Evolutionary conservation across 2,797 vertebrate species (phyloP), one percentile per base, ranked within the genome.

Genomic region (Protosalanx chinensis): DNA sequence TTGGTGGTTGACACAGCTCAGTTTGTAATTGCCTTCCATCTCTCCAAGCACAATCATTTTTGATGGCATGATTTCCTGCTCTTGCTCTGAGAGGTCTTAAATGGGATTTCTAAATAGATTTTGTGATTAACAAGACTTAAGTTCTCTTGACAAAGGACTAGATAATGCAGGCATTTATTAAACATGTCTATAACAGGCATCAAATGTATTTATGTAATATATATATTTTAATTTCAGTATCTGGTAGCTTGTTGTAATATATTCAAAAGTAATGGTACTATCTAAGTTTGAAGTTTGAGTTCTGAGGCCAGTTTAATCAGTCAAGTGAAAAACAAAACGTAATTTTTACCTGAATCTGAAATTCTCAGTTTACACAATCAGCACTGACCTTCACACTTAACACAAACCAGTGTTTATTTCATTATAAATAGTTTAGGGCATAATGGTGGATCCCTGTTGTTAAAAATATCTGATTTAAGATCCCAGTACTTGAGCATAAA

Each of bases 41-140:
- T 56, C 51, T 56, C 51, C 51, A 56, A 56, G 41, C 41, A 46
- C 41, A 46, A 56, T 56, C 51, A 46, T 46, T 56, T 56, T 56
- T 56, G 15, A 56, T 56, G 18, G 51, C 51, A n/a, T 56, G 15
- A 56, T 56, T 56, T 56, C 51, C 51, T 56, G 18, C 51, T 46
- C 41, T 56, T 56, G 15, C 51, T 56, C 41, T 46, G 41, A 46
- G 41, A 56, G 51, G 51, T 56, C 51, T 56, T 56, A 56, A 56
- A 56, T 56, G 15, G 18, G 18, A 16, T 56, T 56, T 56, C 51
- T 56, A 56, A n/a, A 16, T 56, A 56, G 15, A 56, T 16, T 56
- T 56, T 56, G 51, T 56, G 18, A 56, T 56, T 56, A 16, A 16
- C 15, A 16, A 56, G 18, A 56, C 15, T 56, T 56, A 16, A 56